phyloP scores from a whole-genome alignment of 2,113 vertebrate genomes.

The Myrmecophaga tridactyla region DNA sequence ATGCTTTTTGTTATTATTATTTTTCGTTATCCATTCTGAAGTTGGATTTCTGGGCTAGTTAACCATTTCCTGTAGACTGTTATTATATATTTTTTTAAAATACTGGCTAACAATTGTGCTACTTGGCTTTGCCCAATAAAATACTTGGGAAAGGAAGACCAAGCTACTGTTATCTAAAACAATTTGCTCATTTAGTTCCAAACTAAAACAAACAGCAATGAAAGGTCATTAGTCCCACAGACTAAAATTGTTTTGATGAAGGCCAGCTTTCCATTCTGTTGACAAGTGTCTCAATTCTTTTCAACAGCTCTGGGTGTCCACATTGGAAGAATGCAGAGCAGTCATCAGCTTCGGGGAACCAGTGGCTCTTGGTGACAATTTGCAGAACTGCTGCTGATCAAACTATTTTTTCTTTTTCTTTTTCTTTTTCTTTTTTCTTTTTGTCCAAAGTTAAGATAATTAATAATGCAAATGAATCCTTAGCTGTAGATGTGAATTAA shows the following conservation, averaged over 20 bases:
- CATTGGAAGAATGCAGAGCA: slow-evolving; percentile 92
- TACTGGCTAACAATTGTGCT: slow-evolving; percentile 21
- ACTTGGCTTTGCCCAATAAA: slow-evolving; percentile 52
- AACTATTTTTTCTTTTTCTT: slow-evolving; percentile 43
- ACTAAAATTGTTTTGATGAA: slow-evolving; percentile 93
- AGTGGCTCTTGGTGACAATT: slow-evolving; percentile 82
- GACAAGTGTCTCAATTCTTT: slow-evolving; percentile 97
- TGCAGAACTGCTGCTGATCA: slow-evolving; percentile 78
- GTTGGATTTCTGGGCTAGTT: slow-evolving; percentile 14
- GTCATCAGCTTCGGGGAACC: slow-evolving; percentile 87
- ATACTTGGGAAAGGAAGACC: slow-evolving; percentile 61
- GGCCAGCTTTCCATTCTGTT: slow-evolving; percentile 89
- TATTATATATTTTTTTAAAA: neutral
- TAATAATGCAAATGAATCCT: slow-evolving; percentile 89
- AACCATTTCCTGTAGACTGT: neutral
- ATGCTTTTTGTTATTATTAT: slow-evolving; percentile 11
- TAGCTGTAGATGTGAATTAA: slow-evolving; percentile 84
- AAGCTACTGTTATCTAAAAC: slow-evolving; percentile 72
- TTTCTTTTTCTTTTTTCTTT: neutral
- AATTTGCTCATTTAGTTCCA: slow-evolving; percentile 83
- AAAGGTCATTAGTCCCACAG: slow-evolving; percentile 91
- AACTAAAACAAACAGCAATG: slow-evolving; percentile 88
- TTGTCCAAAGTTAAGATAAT: slow-evolving; percentile 86
- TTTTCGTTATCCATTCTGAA: neutral
- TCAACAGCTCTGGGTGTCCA: slow-evolving; percentile 94